Conservation (phyloP, 2,888 invertebrate species). For the Eristalinus aeneus region DNA sequence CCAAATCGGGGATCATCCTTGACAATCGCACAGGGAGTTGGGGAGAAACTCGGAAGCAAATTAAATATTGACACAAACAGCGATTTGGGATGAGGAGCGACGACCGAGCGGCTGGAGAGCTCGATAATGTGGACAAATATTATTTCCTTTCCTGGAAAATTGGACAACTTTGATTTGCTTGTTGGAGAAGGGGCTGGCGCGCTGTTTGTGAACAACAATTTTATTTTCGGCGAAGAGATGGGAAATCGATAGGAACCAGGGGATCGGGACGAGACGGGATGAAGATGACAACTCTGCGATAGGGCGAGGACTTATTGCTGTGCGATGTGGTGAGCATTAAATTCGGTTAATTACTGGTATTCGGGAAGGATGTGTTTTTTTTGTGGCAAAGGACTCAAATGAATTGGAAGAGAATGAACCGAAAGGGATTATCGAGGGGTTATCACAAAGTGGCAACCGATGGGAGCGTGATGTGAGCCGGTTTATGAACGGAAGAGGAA, state of each 20-base stretch:
- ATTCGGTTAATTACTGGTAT: not conserved
- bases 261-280: too few relatives aligned
- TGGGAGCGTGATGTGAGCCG: not conserved
- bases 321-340: not conserved
- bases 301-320: not conserved
- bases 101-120: not conserved
- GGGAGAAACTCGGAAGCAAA: constrained; percentile 33
- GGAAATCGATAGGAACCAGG: constrained; percentile 15
- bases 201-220: constrained; percentile 40
- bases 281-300: not conserved
- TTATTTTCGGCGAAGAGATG: constrained; percentile 42
- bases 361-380: not conserved
- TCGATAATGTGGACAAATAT: constrained; percentile 58
- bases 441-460: not conserved
- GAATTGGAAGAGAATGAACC: not conserved
- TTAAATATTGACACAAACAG: constrained; percentile 68
- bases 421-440: not conserved
- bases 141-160: constrained; percentile 24
- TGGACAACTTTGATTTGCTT: constrained; percentile 29
- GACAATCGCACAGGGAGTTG: not conserved
- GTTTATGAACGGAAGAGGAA: not conserved
- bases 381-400: not conserved
- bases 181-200: not conserved
- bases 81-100: constrained; percentile 8
- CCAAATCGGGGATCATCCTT: not conserved